Evolutionary conservation across 2,113 vertebrate genomes (phyloP).

Genomic region (Mormyrus lacerda): DNA sequence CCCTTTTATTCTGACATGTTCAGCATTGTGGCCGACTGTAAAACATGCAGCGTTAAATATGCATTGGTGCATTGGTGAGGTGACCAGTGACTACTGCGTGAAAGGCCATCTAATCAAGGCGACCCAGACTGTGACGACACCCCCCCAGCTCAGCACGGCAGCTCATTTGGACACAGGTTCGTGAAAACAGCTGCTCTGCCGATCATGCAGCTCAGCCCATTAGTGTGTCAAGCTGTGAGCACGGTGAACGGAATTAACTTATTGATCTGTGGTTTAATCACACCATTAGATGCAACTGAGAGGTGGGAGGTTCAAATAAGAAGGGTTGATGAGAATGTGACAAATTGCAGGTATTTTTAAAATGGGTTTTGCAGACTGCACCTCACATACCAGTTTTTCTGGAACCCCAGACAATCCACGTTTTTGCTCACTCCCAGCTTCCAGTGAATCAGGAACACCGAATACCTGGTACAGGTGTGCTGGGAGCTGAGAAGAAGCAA

Average conservation of each 20-base stretch:
- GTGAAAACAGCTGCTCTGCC: constrained; percentile 38
- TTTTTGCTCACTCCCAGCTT: too few species aligned
- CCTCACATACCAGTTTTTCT: too few species aligned
- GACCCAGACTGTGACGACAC: constrained; percentile 16
- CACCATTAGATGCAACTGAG: constrained; percentile 38
- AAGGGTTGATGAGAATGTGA: neutral
- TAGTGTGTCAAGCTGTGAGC: constrained; percentile 44
- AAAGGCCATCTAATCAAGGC: neutral
- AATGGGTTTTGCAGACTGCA: neutral
- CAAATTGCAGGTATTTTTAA: neutral
- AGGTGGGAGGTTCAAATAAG: neutral
- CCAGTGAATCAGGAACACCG: too few species aligned
- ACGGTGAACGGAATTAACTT: constrained; percentile 45
- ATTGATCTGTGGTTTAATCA: constrained; percentile 49
- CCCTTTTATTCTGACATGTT: neutral
- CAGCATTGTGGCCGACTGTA: neutral
- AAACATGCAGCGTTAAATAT: neutral
- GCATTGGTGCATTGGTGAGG: neutral
- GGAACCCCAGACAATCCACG: too few species aligned
- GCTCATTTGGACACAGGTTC: constrained; percentile 11
- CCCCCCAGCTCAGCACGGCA: neutral
- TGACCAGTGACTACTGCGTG: neutral
- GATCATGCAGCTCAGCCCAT: constrained; percentile 34
- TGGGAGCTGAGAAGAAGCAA: too few species aligned
- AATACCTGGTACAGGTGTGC: too few species aligned